Conservation (phyloP, 2,113 vertebrate genomes). For the Psittacus erithacus region DNA sequence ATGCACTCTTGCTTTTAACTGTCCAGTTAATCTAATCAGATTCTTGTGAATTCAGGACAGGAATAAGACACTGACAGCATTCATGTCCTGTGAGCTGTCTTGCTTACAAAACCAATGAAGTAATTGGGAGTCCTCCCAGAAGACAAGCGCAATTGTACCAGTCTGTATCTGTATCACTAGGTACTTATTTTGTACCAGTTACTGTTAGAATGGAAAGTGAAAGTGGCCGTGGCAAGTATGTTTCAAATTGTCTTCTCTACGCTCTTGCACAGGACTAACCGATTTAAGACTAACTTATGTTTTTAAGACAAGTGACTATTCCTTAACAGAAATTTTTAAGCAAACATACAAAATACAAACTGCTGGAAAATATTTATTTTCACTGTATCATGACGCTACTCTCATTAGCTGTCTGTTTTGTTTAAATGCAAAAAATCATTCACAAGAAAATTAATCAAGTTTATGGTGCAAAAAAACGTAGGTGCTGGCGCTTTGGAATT, state of each 20-base stretch:
- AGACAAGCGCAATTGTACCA: neutral
- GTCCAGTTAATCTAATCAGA: neutral
- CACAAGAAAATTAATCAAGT: conserved; percentile 43
- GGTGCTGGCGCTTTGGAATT: conserved; percentile 91
- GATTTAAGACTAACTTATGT: neutral
- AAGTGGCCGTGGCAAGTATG: neutral
- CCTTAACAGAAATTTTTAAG: neutral
- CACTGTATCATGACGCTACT: neutral
- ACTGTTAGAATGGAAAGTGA: neutral
- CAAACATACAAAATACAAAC: conserved; percentile 10
- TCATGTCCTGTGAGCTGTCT: neutral
- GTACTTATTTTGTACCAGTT: neutral
- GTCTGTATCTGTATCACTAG: neutral
- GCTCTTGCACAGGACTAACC: neutral
- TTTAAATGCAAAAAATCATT: conserved; percentile 12
- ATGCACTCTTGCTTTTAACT: neutral
- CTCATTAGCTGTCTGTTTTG: neutral
- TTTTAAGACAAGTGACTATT: conserved; percentile 2
- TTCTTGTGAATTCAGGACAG: neutral
- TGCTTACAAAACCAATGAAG: neutral
- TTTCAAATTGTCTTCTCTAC: conserved; percentile 9
- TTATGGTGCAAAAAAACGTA: conserved; percentile 71
- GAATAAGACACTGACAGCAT: neutral
- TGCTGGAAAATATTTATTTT: conserved; percentile 48
- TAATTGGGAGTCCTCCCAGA: neutral